Percentiles rank a stretch among this genome's conserved stretches.
Conservation (phyloP, 1,140 invertebrate genomes). For the Tetraneura akinire region DNA sequence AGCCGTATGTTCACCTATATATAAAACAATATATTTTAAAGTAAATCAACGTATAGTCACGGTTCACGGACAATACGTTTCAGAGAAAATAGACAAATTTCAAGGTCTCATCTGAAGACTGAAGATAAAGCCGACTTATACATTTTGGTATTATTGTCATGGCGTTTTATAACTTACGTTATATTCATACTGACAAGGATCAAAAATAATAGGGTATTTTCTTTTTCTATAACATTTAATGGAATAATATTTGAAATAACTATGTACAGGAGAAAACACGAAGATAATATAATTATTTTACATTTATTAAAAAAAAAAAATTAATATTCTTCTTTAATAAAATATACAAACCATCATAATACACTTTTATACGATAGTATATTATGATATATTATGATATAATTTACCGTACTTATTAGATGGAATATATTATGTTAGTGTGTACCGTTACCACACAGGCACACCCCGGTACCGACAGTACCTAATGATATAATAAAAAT, state of each 20-base stretch:
- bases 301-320: no score
- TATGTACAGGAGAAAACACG: no score
- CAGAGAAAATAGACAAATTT: constrained; percentile 16
- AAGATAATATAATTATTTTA: no score
- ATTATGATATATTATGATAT: no score
- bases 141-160: neutral
- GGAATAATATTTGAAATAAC: neutral
- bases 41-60: constrained; percentile 19
- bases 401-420: no score
- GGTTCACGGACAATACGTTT: constrained; percentile 25
- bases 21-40: neutral
- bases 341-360: no score
- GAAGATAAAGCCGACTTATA: neutral
- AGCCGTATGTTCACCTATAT: constrained; percentile 3
- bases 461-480: no score
- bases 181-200: neutral
- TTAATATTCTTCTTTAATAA: no score
- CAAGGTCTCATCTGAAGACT: neutral
- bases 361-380: no score
- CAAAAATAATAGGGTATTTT: neutral
- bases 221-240: neutral
- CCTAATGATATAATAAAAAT: no score
- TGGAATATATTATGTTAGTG: no score
- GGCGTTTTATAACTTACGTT: neutral
- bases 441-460: no score